Conservation (phyloP, 2,797 vertebrate species). For the Catostomus latipinnis region DNA sequence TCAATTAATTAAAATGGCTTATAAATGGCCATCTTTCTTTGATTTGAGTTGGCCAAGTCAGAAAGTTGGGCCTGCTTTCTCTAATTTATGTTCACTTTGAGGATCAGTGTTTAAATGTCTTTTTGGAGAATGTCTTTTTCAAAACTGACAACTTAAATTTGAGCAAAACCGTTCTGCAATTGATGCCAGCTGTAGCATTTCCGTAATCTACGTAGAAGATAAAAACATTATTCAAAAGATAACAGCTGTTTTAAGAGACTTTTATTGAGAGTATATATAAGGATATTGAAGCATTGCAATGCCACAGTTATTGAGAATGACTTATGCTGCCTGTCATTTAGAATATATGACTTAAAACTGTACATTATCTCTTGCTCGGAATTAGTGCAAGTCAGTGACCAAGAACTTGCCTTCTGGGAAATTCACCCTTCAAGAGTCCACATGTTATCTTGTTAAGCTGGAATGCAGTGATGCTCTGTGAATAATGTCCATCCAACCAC, state of each 20-base stretch:
- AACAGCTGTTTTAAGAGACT: slow-evolving; percentile 18
- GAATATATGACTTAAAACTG: slow-evolving; percentile 37
- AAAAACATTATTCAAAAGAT: slow-evolving; percentile 2
- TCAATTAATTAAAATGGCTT: not conserved
- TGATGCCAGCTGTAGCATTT: not conserved
- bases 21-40: not conserved
- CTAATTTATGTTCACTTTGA: not conserved
- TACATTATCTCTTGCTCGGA: slow-evolving; percentile 45
- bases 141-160: slow-evolving; percentile 2
- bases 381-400: slow-evolving; percentile 47
- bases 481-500: slow-evolving; percentile 65
- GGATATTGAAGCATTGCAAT: slow-evolving; percentile 13
- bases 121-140: not conserved
- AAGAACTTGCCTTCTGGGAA: slow-evolving; percentile 21
- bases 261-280: not conserved
- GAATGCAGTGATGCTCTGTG: slow-evolving; percentile 34
- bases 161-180: not conserved
- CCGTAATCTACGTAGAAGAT: slow-evolving; percentile 3
- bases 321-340: slow-evolving; percentile 47
- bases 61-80: not conserved
- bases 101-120: not conserved
- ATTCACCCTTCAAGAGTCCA: slow-evolving; percentile 20
- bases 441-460: slow-evolving; percentile 52
- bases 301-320: slow-evolving; percentile 26
- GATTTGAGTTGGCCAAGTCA: not conserved